Conservation (phyloP, 2,797 vertebrate species). For the Propithecus perrieri region DNA sequence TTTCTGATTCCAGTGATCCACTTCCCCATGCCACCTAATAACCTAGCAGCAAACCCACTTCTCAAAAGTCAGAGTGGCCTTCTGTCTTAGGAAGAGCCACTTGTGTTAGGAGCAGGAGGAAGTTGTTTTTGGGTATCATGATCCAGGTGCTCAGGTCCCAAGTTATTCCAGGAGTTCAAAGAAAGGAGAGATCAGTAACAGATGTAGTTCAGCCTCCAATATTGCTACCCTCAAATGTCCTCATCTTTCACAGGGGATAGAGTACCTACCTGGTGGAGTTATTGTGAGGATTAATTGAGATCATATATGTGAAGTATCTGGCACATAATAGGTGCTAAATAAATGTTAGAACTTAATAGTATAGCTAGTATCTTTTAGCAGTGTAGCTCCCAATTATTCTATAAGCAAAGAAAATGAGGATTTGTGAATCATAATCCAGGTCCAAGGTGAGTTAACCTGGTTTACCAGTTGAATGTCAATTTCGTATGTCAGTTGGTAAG, state of each 20-base stretch:
- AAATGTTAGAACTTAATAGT: background rate
- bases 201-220: background rate
- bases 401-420: conserved; percentile 25
- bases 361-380: conserved; percentile 13
- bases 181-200: background rate
- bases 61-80: conserved; percentile 16
- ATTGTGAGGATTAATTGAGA: background rate
- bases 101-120: background rate
- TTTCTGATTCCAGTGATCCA: background rate
- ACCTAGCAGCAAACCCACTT: background rate
- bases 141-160: background rate
- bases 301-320: background rate
- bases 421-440: conserved; percentile 11
- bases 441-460: background rate
- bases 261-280: background rate
- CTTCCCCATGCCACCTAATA: background rate
- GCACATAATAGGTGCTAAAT: background rate
- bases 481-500: conserved; percentile 21
- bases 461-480: conserved; percentile 19
- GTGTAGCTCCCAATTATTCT: background rate
- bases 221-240: background rate
- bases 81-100: background rate
- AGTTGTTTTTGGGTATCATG: background rate
- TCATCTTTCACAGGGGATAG: background rate
- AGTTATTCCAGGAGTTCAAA: background rate